Evolutionary conservation across 2,888 invertebrate genomes (phyloP), one percentile per base, ranked within the genome.

Genomic region (Netelia melanura): DNA sequence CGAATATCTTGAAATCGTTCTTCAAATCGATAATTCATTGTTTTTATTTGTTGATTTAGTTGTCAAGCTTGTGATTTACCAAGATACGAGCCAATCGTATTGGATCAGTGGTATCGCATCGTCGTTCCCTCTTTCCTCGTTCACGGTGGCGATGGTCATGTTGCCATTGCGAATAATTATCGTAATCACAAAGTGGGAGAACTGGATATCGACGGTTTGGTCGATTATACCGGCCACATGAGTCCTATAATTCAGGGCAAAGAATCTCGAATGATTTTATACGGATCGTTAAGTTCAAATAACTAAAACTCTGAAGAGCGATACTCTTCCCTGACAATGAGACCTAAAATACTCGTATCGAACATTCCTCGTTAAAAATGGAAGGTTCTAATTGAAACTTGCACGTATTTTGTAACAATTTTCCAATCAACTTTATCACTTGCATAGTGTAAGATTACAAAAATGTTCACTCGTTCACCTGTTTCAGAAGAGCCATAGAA

Each of bases 121-220:
- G 94, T 96, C 17, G 91, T 96, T 1, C 95, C 95, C 64, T 94
- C 95, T 1, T 92, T 89, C 70, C 38, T 92, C 1, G 14, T 88
- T 0, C 3, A n/a, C 0, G 97, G 97, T 11, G 97, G 97, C 65
- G 97, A 97, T 90, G 96, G 96, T 0, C 97, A 95, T 90, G 89
- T 94, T 81, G 95, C 95, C 88, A 91, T 94, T 89, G 90, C 94
- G 0, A 91, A 95, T 0, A 94, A 95, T 89, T 92, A 95, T 21
- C 92, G 94, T 83, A 95, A 96, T 90, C 79, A 94, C 30, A 90
- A 92, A 67, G 92, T 92, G 67, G 94, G 96, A 48, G 93, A 92
- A 0, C 86, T 95, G 0, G 96, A 96, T 90, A 94, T 95, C 86
- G 95, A 95, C 84, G 93, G 95, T 87, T 91, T 96, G 82, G 94